Evolutionary conservation across 2,888 invertebrate genomes (phyloP), one percentile per base, ranked within the genome.

Genomic region (Amblyjoppa proteus): DNA sequence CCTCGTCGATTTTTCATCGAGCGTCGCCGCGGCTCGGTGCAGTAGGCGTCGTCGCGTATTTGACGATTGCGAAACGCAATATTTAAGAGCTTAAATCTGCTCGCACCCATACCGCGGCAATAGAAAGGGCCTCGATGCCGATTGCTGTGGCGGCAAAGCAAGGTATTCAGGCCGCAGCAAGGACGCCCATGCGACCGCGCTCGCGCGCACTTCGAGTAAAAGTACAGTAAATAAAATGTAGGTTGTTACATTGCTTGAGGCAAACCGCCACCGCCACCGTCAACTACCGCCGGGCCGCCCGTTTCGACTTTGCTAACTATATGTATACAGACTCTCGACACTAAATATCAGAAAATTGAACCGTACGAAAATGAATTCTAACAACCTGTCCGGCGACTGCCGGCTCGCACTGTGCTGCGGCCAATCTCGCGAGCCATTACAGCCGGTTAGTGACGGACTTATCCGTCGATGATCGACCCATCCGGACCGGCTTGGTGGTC

Each of bases 101-200:
- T 70, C 69, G 64, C 53, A 28, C 66, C 61, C 53, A 75, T 28
- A 25, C 28, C 78, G 69, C 49, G 77, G 70, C 84, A 84, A 88
- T 89, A 88, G 89, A 89, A 90, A 91, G 89, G 89, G 88, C 88
- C 86, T 81, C 86, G 83, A 77, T 85, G 80, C 68, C 66, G 66
- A 77, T 38, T 64, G 51, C 74, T 64, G 74, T 79, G 82, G 81
- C 81, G 83, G 84, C 86, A 84, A 76, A 80, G 88, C 86, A 86
- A 87, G 90, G 90, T 91, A 92, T 92, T 92, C 92, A 91, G 91
- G 92, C 90, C 91, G 89, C 89, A 88, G 88, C 91, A 91, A 92
- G 91, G 91, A 91, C 90, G 89, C 80, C 85, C 75, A 82, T 86
- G 85, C 82, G 86, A 74, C 83, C 86, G 85, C 82, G 87, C 87